Percentiles rank a stretch among this genome's conserved stretches.
Evolutionary conservation across 2,888 invertebrate genomes (phyloP).

Genomic region (Bombyx huttoni): DNA sequence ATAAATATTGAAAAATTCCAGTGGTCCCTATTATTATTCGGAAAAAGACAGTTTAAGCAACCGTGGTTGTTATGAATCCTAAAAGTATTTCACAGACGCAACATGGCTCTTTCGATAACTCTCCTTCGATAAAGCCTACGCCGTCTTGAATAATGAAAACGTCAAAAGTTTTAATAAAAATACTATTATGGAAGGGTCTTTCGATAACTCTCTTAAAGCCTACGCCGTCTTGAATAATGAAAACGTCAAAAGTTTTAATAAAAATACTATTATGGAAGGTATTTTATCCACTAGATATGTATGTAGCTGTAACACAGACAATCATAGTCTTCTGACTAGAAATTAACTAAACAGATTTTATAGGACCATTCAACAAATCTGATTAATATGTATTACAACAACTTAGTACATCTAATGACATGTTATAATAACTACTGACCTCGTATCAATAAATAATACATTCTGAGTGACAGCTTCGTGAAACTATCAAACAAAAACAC

Average conservation of each 20-base stretch:
- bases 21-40: too few species aligned
- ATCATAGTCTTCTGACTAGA: constrained; percentile 67
- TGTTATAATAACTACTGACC: constrained; percentile 56
- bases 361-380: constrained; percentile 36
- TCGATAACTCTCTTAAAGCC: neutral
- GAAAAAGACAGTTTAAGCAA: too few species aligned
- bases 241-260: neutral
- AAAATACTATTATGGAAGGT: neutral
- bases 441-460: constrained; percentile 64
- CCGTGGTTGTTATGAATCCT: too few species aligned
- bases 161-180: neutral
- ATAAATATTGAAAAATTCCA: too few species aligned
- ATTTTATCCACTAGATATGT: neutral
- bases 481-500: constrained; percentile 53
- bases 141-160: neutral
- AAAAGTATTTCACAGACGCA: neutral
- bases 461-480: constrained; percentile 48
- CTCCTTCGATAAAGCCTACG: neutral
- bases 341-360: constrained; percentile 51
- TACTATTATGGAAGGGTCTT: neutral
- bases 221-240: neutral
- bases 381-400: constrained; percentile 34
- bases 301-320: constrained; percentile 40
- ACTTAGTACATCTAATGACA: constrained; percentile 39
- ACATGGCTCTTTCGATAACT: neutral